Conservation (phyloP, 2,888 invertebrate species). For the Chrysina gloriosa region DNA sequence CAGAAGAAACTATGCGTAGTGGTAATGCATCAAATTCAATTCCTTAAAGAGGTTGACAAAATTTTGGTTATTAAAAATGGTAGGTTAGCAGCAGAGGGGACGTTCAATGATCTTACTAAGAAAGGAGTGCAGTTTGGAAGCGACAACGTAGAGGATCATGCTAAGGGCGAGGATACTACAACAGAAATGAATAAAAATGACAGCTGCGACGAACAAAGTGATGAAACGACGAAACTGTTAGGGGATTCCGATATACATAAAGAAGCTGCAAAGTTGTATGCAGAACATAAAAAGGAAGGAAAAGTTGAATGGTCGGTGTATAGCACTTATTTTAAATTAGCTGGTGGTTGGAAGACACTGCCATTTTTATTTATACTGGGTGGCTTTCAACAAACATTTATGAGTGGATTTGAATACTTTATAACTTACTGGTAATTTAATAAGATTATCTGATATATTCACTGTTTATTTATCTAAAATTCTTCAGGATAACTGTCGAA, state of each 20-base stretch:
- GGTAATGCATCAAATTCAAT: constrained; percentile 76
- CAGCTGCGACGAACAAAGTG: constrained; percentile 20
- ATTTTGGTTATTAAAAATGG: constrained; percentile 70
- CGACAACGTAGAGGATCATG: constrained; percentile 40
- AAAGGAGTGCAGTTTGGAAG: constrained; percentile 39
- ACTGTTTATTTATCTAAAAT: background rate
- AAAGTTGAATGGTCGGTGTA: constrained; percentile 52
- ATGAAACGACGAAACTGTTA: constrained; percentile 35
- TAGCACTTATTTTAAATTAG: constrained; percentile 50
- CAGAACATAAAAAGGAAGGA: constrained; percentile 49
- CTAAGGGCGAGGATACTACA: constrained; percentile 17
- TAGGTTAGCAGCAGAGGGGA: constrained; percentile 49
- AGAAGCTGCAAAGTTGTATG: constrained; percentile 29
- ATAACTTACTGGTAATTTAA: constrained; percentile 47
- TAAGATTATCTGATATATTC: background rate
- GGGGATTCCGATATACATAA: background rate
- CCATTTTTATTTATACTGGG: constrained; percentile 48
- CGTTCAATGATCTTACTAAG: constrained; percentile 29
- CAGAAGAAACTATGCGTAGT: constrained; percentile 70
- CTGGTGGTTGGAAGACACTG: constrained; percentile 52
- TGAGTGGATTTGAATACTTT: constrained; percentile 51
- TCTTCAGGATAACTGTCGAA: constrained; percentile 41
- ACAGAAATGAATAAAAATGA: background rate
- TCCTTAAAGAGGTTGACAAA: constrained; percentile 65
- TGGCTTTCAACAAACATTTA: constrained; percentile 47